Base-by-base conservation (phyloP, 2,888 invertebrate species). In the Drosophila helvetica region DNA sequence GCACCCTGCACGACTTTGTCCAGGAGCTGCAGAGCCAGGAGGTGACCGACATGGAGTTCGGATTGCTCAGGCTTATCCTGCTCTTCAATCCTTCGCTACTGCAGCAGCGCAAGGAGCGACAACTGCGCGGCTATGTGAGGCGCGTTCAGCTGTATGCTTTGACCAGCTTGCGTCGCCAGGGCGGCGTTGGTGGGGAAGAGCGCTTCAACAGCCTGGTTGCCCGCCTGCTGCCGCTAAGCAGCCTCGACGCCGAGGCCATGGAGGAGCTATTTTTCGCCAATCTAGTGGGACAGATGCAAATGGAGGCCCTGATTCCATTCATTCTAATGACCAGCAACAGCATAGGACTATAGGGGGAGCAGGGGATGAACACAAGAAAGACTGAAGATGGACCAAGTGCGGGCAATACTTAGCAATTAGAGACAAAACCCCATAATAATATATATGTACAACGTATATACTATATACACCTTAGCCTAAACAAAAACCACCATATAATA, bases 231-330 rank as follows among this genome's bases (percentile, higher is more conserved):
- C 95, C 95, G 6, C 92, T 96, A 25, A 93, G 96, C 78, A 94
- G 95, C 78, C 95, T 96, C 90, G 94, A 96, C 63, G 95, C 96
- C 2, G 93, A 95, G 15, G 94, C 96, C 71, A 93, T 98, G 59
- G 98, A 98, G 92, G 98, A 98, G 90, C 93, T 98, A 60, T 98
- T 98, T 93, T 98, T 98, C 90, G 96, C 97, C 4, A 97, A 96
- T 56, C 94, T 98, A 72, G 95, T 98, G 53, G 98, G 98, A 6
- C 96, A 96, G 91, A 96, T 99, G 83, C 97, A 98, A 93, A 98
- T 99, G 69, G 98, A 99, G 90, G 97, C 96, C 90, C 96, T 99
- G 80, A 96, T 99, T 92, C 98, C 98, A 30, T 98, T 96, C 87
- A 96, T 99, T 90, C 94, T 99, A 79, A 95, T 91, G 79, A 81